These are phyloP conservation scores for Sinotaia quadrata DNA, from an alignment of 2,888 invertebrate species.

Conservation along the genomic window DNA sequence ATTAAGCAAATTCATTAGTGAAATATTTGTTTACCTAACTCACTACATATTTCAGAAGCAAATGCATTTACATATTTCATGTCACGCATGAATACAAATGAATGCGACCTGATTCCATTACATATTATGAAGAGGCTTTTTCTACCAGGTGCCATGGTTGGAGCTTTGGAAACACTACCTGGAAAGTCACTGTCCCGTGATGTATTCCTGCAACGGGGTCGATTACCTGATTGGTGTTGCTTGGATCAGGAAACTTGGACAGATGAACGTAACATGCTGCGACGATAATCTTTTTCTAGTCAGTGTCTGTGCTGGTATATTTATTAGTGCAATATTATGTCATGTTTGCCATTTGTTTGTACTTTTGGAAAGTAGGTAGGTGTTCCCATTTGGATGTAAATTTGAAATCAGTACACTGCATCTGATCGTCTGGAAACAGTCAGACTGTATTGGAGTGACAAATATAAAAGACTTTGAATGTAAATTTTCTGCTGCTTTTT, in stretches of 20 bases:
- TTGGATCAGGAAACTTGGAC: conserved; percentile 30
- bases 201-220: conserved; percentile 76
- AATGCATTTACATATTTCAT: too few species aligned
- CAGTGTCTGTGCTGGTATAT: not conserved
- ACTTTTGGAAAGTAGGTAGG: not conserved
- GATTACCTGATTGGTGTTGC: conserved; percentile 85
- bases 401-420: not conserved
- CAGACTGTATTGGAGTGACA: too few species aligned
- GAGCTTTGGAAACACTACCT: conserved; percentile 82
- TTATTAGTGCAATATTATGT: not conserved
- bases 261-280: conserved; percentile 11
- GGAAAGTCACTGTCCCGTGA: conserved; percentile 84
- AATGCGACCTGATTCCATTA: too few species aligned
- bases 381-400: not conserved
- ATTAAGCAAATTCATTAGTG: too few species aligned
- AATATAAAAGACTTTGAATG: too few species aligned
- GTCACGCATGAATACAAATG: too few species aligned
- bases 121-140: too few species aligned
- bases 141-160: conserved; percentile 80
- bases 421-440: too few species aligned
- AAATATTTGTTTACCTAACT: too few species aligned
- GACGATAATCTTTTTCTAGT: not conserved
- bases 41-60: too few species aligned
- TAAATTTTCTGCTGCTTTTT: too few species aligned
- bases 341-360: not conserved